Evolutionary conservation across 2,888 invertebrate species (phyloP), one percentile per base, ranked within the genome.

Genomic region (Amiota mariae): DNA sequence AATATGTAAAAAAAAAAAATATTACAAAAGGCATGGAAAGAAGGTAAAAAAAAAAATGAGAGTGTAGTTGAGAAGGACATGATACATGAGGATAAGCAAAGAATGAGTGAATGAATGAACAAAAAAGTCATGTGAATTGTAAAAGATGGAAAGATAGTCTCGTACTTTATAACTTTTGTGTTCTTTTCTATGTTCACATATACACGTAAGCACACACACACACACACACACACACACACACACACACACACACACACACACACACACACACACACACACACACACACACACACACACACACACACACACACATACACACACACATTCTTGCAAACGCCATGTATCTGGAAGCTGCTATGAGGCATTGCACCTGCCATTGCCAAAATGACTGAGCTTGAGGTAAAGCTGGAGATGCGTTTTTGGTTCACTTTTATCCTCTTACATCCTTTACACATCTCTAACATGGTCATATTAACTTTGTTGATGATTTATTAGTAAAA

Each of bases 31-130:
- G 24, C 24, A 24, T 2, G 1, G 24, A 24, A 3, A 24, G 3
- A 24, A 24, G 85, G 85, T 84, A 84, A 84, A 84, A 83, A 84
- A 82, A 82, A 81, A 36, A n/a, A n/a, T n/a, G 36, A 6, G 6
- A 36, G 6, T 6, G 36, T 36, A 36, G 36, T 36, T 2, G 36
- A 36, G 36, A 36, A 6, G 36, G 36, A 36, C 36, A 36, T 6
- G 36, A 36, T 36, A 36, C 24, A 24, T 24, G 24, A 24, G 24
- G 24, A 24, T 24, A 24, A 24, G 24, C 24, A 24, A 24, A 24
- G 24, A 24, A 24, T 24, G 24, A 24, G 24, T 3, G 24, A 24
- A 24, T 24, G 24, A 24, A 24, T 3, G 24, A 24, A 24, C 3
- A 24, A 24, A 24, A 2, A 3, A 24, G 3, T 24, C 24, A 24